A percentile compares a stretch with the other conserved stretches of the same genome.
phyloP scores from a whole-genome alignment of 2,888 invertebrate species.

The Volucella bombylans region DNA sequence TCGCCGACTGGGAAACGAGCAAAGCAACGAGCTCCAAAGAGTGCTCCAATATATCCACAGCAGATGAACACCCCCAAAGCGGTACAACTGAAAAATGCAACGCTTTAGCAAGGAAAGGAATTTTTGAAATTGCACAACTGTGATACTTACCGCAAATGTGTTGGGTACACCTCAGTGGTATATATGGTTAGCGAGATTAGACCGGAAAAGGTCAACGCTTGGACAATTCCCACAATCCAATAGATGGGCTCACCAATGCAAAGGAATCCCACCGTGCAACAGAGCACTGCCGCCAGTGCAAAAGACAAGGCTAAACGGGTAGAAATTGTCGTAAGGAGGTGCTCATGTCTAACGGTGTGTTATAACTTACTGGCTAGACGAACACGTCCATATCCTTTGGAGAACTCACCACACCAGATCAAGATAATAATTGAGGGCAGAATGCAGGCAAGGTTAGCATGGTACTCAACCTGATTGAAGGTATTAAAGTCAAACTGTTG shows the following conservation, averaged over 20 bases:
- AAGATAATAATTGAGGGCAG: constrained; percentile 68
- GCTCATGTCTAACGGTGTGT: background rate
- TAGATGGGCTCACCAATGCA: constrained; percentile 67
- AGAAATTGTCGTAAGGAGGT: background rate
- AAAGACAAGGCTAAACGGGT: constrained; percentile 65
- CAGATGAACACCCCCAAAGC: constrained; percentile 74
- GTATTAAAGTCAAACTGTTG: constrained; percentile 80
- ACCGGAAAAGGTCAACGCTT: constrained; percentile 73
- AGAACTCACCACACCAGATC: constrained; percentile 65
- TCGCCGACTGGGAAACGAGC: constrained; percentile 62
- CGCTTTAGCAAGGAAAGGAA: background rate
- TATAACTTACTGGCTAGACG: constrained; percentile 73
- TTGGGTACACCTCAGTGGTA: constrained; percentile 74
- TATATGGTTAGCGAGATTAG: constrained; percentile 73
- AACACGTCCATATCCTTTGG: constrained; percentile 73
- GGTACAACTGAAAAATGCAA: constrained; percentile 68
- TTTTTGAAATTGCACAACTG: background rate
- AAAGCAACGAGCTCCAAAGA: constrained; percentile 69
- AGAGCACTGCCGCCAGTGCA: constrained; percentile 70
- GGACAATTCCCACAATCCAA: constrained; percentile 75
- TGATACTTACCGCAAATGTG: constrained; percentile 69
- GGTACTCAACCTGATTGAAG: constrained; percentile 55
- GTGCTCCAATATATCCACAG: constrained; percentile 72
- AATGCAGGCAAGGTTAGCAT: constrained; percentile 72
- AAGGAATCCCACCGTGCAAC: constrained; percentile 73